A percentile compares a stretch with the other conserved stretches of the same genome.
These are phyloP conservation scores for Matsumyia berberina DNA, from an alignment of 2,888 invertebrate species.

Conservation along the genomic window DNA sequence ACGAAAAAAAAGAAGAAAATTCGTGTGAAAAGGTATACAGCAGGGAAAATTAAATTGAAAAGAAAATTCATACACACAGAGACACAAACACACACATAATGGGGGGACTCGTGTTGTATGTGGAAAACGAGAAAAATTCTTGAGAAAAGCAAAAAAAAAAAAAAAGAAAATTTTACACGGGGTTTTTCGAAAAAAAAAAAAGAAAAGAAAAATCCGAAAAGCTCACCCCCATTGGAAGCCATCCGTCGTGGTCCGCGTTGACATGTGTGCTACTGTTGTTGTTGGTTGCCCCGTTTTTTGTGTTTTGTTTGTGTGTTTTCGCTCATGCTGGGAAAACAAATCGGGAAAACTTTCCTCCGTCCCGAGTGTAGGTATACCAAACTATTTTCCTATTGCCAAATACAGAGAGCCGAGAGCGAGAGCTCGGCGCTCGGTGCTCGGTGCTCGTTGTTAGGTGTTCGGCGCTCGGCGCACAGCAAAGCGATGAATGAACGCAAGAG, in stretches of 20 bases:
- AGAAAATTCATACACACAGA: conserved; percentile 55
- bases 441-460: too few species aligned
- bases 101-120: conserved; percentile 29
- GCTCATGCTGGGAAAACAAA: conserved; percentile 70
- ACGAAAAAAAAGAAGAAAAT: conserved; percentile 38
- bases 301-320: conserved; percentile 36
- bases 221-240: conserved; percentile 62
- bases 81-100: conserved; percentile 59
- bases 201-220: conserved; percentile 68
- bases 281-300: conserved; percentile 34
- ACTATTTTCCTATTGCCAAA: conserved; percentile 55
- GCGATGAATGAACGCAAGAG: conserved; percentile 54
- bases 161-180: conserved; percentile 43
- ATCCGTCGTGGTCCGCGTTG: conserved; percentile 43
- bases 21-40: conserved; percentile 71
- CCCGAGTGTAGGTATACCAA: conserved; percentile 66
- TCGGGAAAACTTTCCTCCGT: conserved; percentile 67
- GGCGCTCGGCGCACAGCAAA: conserved; percentile 37
- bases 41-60: conserved; percentile 67
- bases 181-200: conserved; percentile 56
- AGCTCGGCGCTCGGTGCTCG: too few species aligned
- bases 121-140: conserved; percentile 54
- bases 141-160: conserved; percentile 17
- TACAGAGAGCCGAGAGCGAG: conserved; percentile 24
- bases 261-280: conserved; percentile 62